phyloP scores from a whole-genome alignment of 2,113 vertebrate genomes.

The Notothenia rossii region DNA sequence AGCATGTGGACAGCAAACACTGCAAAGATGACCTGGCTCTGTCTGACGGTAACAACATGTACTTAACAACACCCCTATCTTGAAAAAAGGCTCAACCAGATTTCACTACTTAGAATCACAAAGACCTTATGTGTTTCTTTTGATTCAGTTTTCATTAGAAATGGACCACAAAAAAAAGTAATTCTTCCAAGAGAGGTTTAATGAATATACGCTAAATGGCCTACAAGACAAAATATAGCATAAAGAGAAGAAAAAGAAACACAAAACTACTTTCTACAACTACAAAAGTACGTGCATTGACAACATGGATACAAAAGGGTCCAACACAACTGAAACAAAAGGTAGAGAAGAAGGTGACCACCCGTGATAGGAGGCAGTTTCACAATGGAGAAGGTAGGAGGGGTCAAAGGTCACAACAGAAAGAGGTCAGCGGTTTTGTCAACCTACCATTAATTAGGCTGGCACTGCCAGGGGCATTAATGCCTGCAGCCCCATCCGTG shows the following conservation, averaged over 20 bases:
- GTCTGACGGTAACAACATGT: background rate
- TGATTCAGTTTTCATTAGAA: constrained; percentile 5
- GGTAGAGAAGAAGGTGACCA: constrained; percentile 38
- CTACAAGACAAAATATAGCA: constrained; percentile 18
- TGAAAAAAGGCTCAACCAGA: background rate
- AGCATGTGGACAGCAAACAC: background rate
- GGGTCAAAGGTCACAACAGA: constrained; percentile 78
- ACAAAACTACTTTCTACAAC: constrained; percentile 60
- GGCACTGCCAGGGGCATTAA: constrained; percentile 95
- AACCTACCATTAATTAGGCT: constrained; percentile 99
- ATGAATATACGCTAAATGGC: background rate
- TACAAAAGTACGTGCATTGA: constrained; percentile 79
- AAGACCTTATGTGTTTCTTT: background rate
- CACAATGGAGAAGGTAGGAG: constrained; percentile 55
- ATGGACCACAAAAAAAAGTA: background rate
- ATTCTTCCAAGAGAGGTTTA: constrained; percentile 6
- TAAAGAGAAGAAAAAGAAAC: constrained; percentile 39
- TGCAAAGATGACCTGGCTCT: background rate
- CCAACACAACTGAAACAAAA: constrained; percentile 72
- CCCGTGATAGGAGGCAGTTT: constrained; percentile 41
- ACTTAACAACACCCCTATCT: too few species aligned
- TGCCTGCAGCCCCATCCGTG: constrained; percentile 95
- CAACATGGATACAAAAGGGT: constrained; percentile 66
- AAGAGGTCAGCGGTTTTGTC: constrained; percentile 79
- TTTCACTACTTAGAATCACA: background rate